A percentile compares a stretch with the other conserved stretches of the same genome.
Conservation (phyloP, 2,113 vertebrate species). For the Pelmatolapia mariae region DNA sequence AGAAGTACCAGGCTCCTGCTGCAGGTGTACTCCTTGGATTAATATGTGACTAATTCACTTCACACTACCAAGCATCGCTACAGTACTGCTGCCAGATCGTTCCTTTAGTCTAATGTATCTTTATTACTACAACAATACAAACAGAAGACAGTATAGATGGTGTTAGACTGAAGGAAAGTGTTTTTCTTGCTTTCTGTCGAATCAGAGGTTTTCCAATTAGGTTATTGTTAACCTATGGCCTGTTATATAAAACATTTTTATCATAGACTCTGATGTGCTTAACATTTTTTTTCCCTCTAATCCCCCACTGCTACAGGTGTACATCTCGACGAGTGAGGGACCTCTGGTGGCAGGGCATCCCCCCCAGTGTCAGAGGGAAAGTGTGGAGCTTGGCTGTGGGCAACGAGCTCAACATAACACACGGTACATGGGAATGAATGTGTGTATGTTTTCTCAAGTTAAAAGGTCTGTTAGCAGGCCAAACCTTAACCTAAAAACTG, state of each 20-base stretch:
- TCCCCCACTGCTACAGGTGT: slow-evolving; percentile 64
- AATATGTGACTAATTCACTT: not conserved
- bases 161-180: not conserved
- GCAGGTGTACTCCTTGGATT: not conserved
- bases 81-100: not conserved
- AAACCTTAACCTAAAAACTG: not conserved
- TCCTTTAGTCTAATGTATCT: not conserved
- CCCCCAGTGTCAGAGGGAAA: slow-evolving; percentile 85
- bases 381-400: slow-evolving; percentile 93
- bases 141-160: accelerated
- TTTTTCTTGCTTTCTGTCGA: not conserved
- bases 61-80: not conserved
- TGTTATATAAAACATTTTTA: not conserved
- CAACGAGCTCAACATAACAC: slow-evolving; percentile 91
- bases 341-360: slow-evolving; percentile 92
- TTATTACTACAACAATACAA: not conserved
- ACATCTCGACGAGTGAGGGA: slow-evolving; percentile 84
- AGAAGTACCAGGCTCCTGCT: not conserved
- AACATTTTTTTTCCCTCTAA: not conserved
- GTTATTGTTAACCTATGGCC: not conserved
- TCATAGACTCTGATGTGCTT: not conserved
- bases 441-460: not conserved
- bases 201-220: not conserved
- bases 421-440: slow-evolving; percentile 64
- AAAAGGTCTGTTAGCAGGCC: not conserved